phyloP scores from a whole-genome alignment of 2,113 vertebrate species.

The Vulpes lagopus region DNA sequence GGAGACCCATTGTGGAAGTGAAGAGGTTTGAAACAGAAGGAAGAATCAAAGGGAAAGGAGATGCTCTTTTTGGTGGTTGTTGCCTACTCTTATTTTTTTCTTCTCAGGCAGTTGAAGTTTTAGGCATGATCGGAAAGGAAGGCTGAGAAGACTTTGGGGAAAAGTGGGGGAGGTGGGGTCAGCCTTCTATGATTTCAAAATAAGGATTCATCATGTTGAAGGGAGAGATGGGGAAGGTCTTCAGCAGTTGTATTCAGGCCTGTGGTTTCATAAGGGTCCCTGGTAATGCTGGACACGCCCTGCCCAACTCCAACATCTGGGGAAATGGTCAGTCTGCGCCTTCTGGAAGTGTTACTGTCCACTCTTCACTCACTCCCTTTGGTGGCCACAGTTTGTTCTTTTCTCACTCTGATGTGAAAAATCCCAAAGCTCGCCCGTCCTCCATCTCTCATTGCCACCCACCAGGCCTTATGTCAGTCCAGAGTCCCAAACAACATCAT shows the following conservation, averaged over 20 bases:
- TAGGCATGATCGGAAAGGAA: not conserved
- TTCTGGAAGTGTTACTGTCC: not conserved
- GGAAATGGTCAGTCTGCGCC: not conserved
- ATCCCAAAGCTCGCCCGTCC: not conserved
- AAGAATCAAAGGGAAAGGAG: constrained; percentile 16
- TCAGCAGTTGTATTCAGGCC: not conserved
- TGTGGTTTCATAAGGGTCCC: not conserved
- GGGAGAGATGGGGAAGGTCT: not conserved
- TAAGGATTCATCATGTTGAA: not conserved
- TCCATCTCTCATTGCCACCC: constrained; percentile 34
- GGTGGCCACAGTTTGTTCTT: not conserved
- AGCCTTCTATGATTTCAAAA: not conserved
- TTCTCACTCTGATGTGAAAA: constrained; percentile 47
- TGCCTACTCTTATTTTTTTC: not conserved
- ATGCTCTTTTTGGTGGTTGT: not conserved
- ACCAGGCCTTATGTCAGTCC: constrained; percentile 72
- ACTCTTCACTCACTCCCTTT: not conserved
- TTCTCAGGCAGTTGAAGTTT: not conserved
- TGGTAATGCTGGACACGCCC: not conserved
- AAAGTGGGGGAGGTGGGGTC: not conserved
- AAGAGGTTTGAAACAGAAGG: constrained; percentile 40
- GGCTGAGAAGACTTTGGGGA: not conserved
- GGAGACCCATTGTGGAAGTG: constrained; percentile 3
- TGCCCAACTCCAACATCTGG: not conserved
- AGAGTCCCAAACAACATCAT: constrained; percentile 58